Base-by-base conservation (phyloP, 2,113 vertebrate species). In the Crotophaga sulcirostris region DNA sequence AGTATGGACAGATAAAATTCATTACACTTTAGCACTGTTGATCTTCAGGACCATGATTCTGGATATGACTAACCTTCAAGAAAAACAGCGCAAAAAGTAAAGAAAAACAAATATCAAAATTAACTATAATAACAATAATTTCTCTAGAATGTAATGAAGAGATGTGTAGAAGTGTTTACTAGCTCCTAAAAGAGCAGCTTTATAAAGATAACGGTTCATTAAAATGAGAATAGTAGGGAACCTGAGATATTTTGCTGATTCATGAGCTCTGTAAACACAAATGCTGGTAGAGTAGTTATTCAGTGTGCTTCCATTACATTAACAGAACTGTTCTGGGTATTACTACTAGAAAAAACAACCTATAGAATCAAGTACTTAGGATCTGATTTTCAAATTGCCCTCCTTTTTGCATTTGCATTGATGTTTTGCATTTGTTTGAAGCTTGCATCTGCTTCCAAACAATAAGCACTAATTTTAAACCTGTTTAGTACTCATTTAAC, bases 401-500 rank as follows among this genome's bases (percentile, higher is more conserved):
- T 93, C 94, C 96, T 93, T 95, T 96, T 95, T 94, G 91, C 97
- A 97, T 98, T 98, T 98, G 97, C 98, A 98, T 95, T 59, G 96
- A 96, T 98, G 96, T 97, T 98, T 98, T 98, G 97, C 98, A 98
- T 98, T 98, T 97, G 97, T 98, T 97, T 97, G 97, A 97, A 95
- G 96, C 97, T 96, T 84, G 96, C 98, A 98, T 98, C 98, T 98
- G 98, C 97, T 97, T 97, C 94, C 78, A 97, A 93, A 98, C 97
- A 98, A 98, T 97, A 97, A 96, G 97, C 97, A 97, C 97, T 98
- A 97, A 98, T 98, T 98, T 98, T 98, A 97, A 98, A 98, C 98
- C 98, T 98, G 98, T 98, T 98, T 97, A 98, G 97, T 96, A 93
- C 89, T 94, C 97, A 96, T 98, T 98, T 98, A 98, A 98, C 98